Conservation (phyloP, 1,140 invertebrate genomes). For the Aporrectodea caliginosa region DNA sequence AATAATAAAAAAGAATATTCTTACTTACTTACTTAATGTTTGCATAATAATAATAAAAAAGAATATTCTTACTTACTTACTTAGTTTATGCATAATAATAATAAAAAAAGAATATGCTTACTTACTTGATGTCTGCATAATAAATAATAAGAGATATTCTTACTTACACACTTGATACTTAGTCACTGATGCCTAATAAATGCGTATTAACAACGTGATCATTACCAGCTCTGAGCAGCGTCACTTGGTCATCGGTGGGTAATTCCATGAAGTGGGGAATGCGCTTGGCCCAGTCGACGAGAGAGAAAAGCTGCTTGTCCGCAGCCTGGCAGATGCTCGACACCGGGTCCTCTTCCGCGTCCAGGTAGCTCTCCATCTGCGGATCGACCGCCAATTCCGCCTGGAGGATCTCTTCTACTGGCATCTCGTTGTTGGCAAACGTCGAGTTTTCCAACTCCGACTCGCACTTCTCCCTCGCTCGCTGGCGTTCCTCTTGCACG, state of each 20-base stretch:
- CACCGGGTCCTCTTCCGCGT: neutral
- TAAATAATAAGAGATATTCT: no score
- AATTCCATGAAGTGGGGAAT: constrained; percentile 70
- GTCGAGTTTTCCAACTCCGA: constrained; percentile 73
- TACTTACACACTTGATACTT: no score
- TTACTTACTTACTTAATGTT: no score
- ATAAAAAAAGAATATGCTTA: no score
- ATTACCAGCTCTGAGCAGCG: constrained; percentile 77
- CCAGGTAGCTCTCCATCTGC: constrained; percentile 40
- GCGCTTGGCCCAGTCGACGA: constrained; percentile 92
- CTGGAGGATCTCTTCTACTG: constrained; percentile 75
- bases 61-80: no score
- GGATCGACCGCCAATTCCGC: constrained; percentile 74
- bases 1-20: no score
- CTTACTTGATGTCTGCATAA: no score
- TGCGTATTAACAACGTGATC: no score
- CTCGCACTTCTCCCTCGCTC: constrained; percentile 74
- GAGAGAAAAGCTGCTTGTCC: constrained; percentile 85
- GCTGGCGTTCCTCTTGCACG: constrained; percentile 73
- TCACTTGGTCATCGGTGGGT: constrained; percentile 84
- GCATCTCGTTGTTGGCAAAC: constrained; percentile 68
- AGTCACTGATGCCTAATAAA: no score
- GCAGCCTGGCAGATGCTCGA: constrained; percentile 63
- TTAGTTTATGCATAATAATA: no score
- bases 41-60: no score